Conservation (phyloP, 2,797 vertebrate genomes). For the Myotis pilosus region DNA sequence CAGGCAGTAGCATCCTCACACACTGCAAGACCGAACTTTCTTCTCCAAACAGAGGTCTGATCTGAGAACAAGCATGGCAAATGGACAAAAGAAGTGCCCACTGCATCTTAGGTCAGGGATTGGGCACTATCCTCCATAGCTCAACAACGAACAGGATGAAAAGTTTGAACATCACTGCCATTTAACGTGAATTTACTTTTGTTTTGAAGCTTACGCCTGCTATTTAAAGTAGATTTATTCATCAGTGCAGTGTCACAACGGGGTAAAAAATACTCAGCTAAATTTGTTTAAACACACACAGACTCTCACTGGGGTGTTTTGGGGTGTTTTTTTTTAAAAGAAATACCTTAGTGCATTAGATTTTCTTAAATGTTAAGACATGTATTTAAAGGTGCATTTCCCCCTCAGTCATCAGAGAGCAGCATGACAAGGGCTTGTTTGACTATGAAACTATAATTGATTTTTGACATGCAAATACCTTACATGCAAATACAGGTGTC, state of each 20-base stretch:
- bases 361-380: slow-evolving; percentile 38
- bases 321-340: neutral
- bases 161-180: neutral
- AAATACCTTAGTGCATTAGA: neutral
- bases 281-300: slow-evolving; percentile 16
- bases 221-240: slow-evolving; percentile 36
- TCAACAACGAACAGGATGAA: neutral
- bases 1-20: neutral
- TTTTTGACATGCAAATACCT: slow-evolving; percentile 50
- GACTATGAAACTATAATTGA: slow-evolving; percentile 23
- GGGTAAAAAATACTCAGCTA: neutral
- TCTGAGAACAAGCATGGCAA: neutral
- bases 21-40: neutral
- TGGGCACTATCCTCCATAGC: neutral
- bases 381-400: neutral
- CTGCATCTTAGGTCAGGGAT: neutral
- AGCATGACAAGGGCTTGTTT: neutral
- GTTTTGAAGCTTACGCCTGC: neutral
- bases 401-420: neutral
- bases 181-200: neutral
- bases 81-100: neutral
- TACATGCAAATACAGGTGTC: slow-evolving; percentile 25
- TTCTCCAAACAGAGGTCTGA: neutral
- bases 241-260: neutral
- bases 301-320: neutral